Base-by-base conservation (phyloP, 2,888 invertebrate genomes). In the Thyatira batis region DNA sequence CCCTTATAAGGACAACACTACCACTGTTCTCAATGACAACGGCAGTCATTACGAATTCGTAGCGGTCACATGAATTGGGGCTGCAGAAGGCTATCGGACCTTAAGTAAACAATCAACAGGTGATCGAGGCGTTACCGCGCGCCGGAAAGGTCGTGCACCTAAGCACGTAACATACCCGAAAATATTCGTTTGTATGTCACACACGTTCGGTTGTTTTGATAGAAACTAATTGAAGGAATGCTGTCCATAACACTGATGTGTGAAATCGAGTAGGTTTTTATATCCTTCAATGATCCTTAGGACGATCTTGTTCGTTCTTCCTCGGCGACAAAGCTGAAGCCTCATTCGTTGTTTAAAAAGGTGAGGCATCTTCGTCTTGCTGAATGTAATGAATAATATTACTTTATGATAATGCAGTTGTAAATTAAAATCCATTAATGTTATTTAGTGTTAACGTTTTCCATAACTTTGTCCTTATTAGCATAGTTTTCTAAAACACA, bases 61-160 rank as follows among this genome's bases (percentile, higher is more conserved):
- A 60, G 51, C 58, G 54, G 55, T 52, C 46, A 54, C 55, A 55
- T 57, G 64, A 54, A 61, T 63, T 68, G 63, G 52, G 67, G 63
- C 23, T 54, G 45, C 30, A 57, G 65, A 71, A 71, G 64, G 69
- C 62, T 67, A 58, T 45, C 45, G 49, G 55, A 49, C 57, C 61
- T 55, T 59, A 60, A 55, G 63, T 64, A 71, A 72, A 71, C 69
- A 73, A 59, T 71, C 71, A 74, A 78, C 76, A 78, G 73, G 73
- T 73, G 63, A 59, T 57, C 61, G 55, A 28, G 5, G 23, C 13
- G 21, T 20, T 45, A 45, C 20, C 23, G 23, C 25, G 45, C 50
- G 27, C 20, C 23, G 43, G 52, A 57, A 57, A 67, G 64, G 66
- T 67, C 65, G 60, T 53, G 58, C 50, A 58, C 55, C 64, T 62